phyloP scores from a whole-genome alignment of 2,797 vertebrate species.

The Paedocypris micromegethes region DNA sequence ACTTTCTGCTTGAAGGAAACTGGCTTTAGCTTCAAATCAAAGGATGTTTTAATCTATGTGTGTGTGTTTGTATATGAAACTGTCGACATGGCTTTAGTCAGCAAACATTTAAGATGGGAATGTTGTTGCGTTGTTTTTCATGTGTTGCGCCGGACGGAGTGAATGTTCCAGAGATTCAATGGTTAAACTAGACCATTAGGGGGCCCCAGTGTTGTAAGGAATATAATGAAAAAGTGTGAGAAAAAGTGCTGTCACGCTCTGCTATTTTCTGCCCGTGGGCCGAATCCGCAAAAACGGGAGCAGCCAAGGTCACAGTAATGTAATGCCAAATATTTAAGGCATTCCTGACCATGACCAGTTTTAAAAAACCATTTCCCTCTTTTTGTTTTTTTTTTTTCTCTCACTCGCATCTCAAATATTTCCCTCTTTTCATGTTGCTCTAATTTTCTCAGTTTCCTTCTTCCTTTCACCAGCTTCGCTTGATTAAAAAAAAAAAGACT shows the following conservation, averaged over 20 bases:
- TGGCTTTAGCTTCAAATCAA: no score
- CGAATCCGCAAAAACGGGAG: constrained; percentile 25
- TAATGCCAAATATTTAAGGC: constrained; percentile 37
- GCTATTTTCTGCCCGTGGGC: constrained; percentile 26
- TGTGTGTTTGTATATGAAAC: background rate
- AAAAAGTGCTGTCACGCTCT: constrained; percentile 33
- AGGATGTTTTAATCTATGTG: background rate
- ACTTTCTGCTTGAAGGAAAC: no score
- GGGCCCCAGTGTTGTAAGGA: constrained; percentile 37
- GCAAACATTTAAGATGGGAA: no score
- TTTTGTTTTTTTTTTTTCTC: background rate
- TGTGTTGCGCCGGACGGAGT: no score
- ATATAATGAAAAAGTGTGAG: constrained; percentile 46
- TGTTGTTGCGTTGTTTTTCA: no score
- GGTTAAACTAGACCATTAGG: constrained; percentile 16
- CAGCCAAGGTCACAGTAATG: constrained; percentile 27
- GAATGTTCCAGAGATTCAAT: background rate
- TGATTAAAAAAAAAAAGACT: no score
- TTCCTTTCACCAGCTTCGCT: no score
- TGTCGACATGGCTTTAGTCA: no score
- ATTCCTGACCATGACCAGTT: constrained; percentile 23
- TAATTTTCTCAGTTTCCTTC: background rate
- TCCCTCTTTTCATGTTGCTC: background rate
- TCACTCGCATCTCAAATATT: background rate
- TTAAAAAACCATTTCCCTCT: constrained; percentile 19